Percentiles rank a stretch among this genome's conserved stretches.
Conservation (phyloP, 2,113 vertebrate genomes). For the Eurystomus gularis region DNA sequence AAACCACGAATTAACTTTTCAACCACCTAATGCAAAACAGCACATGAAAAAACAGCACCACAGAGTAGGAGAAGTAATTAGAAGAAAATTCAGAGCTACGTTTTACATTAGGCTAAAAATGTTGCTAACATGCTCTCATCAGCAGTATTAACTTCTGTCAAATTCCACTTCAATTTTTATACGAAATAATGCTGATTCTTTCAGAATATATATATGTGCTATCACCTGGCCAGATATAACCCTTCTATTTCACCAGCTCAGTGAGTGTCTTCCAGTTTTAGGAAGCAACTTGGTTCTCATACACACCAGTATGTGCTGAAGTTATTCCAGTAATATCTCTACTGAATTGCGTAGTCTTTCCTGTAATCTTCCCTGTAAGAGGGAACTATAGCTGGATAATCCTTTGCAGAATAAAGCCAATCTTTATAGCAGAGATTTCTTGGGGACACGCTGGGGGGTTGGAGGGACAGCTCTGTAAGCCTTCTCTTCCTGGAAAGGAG, state of each 20-base stretch:
- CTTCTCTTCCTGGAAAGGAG: neutral
- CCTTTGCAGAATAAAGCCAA: neutral
- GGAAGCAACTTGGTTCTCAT: neutral
- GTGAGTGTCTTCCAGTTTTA: neutral
- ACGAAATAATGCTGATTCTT: neutral
- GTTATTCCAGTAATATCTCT: neutral
- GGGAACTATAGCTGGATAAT: neutral
- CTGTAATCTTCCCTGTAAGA: neutral
- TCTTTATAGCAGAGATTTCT: neutral
- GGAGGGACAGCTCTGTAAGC: neutral
- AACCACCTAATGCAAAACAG: conserved; percentile 84
- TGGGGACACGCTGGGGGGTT: fast-evolving
- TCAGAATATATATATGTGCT: neutral
- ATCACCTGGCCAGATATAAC: neutral
- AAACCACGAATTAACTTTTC: conserved; percentile 95
- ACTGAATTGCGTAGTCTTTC: neutral
- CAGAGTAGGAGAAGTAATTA: neutral
- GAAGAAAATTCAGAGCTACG: neutral
- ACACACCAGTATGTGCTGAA: neutral
- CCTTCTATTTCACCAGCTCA: neutral
- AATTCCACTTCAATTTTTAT: neutral
- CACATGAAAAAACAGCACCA: neutral
- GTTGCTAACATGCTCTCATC: neutral
- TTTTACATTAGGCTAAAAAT: neutral
- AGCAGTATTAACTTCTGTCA: neutral